Evolutionary conservation across 2,113 vertebrate genomes (phyloP).

Genomic region (Macroglossus sobrinus): DNA sequence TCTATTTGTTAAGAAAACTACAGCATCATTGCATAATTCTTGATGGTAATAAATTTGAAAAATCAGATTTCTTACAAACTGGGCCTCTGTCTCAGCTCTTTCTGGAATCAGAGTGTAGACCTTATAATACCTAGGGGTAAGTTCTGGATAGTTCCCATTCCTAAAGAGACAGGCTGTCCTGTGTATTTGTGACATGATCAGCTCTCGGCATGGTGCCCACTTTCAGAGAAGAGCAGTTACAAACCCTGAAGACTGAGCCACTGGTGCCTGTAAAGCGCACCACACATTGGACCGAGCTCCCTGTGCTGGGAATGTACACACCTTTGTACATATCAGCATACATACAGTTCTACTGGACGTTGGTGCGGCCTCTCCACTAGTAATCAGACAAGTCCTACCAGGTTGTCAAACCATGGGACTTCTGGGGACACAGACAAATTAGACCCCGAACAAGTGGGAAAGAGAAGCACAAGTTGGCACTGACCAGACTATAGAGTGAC

Average conservation of each 20-base stretch:
- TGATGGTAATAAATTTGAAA: slow-evolving; percentile 99
- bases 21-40: slow-evolving; percentile 91
- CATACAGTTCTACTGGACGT: background rate
- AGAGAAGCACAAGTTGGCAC: background rate
- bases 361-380: background rate
- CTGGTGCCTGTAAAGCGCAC: accelerated
- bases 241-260: background rate
- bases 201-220: accelerated
- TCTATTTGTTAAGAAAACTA: slow-evolving; percentile 96
- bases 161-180: background rate
- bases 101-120: background rate
- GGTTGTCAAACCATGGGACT: background rate
- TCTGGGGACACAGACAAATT: background rate
- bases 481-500: background rate
- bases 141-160: background rate
- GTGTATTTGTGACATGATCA: background rate
- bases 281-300: accelerated
- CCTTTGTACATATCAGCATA: background rate
- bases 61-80: slow-evolving; percentile 92
- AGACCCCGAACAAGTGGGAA: background rate
- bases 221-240: no score
- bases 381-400: background rate
- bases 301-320: accelerated
- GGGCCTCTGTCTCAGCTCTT: slow-evolving; percentile 82
- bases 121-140: background rate